These are phyloP conservation scores for Glyptemys insculpta DNA, from an alignment of 2,797 vertebrate genomes.

Conservation along the genomic window DNA sequence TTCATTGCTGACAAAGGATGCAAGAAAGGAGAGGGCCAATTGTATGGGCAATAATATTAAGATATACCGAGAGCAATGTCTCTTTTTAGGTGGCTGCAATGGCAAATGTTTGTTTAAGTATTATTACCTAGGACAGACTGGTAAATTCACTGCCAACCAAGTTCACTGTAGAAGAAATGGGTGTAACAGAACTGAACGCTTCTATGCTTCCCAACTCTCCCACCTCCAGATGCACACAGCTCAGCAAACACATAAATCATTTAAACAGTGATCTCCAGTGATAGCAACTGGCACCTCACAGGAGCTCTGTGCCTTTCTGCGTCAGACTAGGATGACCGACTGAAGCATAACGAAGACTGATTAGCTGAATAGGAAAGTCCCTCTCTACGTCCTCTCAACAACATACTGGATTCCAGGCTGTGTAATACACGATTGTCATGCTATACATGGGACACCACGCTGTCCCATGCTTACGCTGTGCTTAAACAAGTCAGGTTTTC, in stretches of 20 bases:
- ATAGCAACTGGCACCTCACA: background rate
- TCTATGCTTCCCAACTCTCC: rapidly evolving
- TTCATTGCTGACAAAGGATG: rapidly evolving
- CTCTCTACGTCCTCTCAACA: background rate
- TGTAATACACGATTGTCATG: background rate
- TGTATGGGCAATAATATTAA: background rate
- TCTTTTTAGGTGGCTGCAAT: rapidly evolving
- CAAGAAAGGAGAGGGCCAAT: background rate
- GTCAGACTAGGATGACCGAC: rapidly evolving
- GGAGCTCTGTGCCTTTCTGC: rapidly evolving
- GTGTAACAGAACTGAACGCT: rapidly evolving
- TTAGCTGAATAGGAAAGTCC: rapidly evolving
- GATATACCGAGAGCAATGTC: rapidly evolving
- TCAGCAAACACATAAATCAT: rapidly evolving
- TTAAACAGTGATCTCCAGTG: rapidly evolving
- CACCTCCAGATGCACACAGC: background rate
- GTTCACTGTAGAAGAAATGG: rapidly evolving
- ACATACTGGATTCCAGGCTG: rapidly evolving
- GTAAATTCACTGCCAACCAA: rapidly evolving
- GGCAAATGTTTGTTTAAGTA: rapidly evolving
- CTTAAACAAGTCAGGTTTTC: background rate
- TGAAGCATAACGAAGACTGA: background rate
- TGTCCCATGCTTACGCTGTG: rapidly evolving
- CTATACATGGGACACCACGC: rapidly evolving
- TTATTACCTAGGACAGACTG: rapidly evolving